These are phyloP conservation scores for Cordilura impudica DNA, from an alignment of 2,888 invertebrate genomes.

Conservation along the genomic window DNA sequence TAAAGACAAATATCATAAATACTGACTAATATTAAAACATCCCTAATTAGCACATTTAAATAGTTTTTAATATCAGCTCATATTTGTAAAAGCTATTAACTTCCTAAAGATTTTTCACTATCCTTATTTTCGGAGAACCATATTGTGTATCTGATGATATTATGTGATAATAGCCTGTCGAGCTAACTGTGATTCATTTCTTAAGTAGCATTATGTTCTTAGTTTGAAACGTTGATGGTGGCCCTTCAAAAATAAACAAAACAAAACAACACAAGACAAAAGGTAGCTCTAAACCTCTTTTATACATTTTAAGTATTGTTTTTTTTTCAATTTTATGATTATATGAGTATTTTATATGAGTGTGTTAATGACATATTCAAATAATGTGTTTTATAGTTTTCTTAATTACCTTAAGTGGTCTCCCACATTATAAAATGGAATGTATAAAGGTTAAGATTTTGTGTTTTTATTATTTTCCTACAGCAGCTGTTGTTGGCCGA, in stretches of 20 bases:
- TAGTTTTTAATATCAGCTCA: no score
- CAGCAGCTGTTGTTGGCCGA: conserved; percentile 27
- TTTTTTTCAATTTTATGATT: no score
- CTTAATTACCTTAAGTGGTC: conserved; percentile 60
- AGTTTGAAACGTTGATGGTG: neutral
- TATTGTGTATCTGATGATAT: no score
- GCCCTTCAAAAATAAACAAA: neutral
- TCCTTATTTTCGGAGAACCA: no score
- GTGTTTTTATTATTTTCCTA: conserved; percentile 11
- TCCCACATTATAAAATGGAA: conserved; percentile 44
- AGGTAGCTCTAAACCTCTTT: neutral
- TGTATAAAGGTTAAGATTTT: conserved; percentile 22
- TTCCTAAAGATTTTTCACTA: no score
- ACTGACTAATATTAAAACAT: no score
- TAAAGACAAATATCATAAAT: no score
- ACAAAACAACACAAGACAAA: neutral
- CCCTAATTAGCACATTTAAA: no score
- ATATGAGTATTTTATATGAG: neutral
- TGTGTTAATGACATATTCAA: conserved; percentile 49
- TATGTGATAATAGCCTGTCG: no score
- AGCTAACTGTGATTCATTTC: no score
- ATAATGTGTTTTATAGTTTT: conserved; percentile 50
- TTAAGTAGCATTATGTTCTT: neutral
- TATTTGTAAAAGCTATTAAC: no score
- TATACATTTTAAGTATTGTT: conserved; percentile 4